Evolutionary conservation across 2,797 vertebrate species (phyloP), one percentile per base, ranked within the genome.

Genomic region (Bradypodion ventrale): DNA sequence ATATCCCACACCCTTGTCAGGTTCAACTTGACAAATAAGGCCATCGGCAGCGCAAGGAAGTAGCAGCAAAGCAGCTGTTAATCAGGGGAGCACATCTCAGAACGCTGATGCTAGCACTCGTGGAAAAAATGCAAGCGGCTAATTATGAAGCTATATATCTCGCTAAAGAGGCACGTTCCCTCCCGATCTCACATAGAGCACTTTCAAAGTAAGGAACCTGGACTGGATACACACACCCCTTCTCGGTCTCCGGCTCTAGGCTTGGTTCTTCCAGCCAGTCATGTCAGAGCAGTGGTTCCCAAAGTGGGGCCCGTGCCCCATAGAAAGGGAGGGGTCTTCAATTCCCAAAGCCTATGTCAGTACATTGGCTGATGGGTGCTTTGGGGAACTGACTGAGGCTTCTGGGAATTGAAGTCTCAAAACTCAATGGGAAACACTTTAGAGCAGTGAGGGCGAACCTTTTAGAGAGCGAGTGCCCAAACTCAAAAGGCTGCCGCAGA

Each of bases 91-190:
- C 96, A 94, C 94, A 94, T 95, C 93, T 89, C 29, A 96, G 95
- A 96, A 94, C 94, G 96, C 96, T 96, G 96, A 97, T 96, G 96
- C 96, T 84, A 96, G 96, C 96, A 97, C 94, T 96, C 92, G n/a
- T 78, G 94, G 94, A 85, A 94, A 94, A 95, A 96, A 96, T 95
- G 96, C 96, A 96, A 93, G 87, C 92, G 94, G 95, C 96, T 97
- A 97, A 97, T 97, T 96, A 96, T 92, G 94, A 95, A 95, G 95
- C 95, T 82, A 93, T 97, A 97, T 95, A 97, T 97, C 96, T 97
- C 93, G 80, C 91, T 96, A 96, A 96, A 95, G 95, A 96, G 94
- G 92, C 93, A 76, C 49, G 6, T 85, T 74, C 91, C 91, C 93
- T 87, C 32, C 70, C 88, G 93, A 92, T 85, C 84, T 86, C 87